Conservation (phyloP, 2,888 invertebrate genomes). For the Galerucella pusilla region DNA sequence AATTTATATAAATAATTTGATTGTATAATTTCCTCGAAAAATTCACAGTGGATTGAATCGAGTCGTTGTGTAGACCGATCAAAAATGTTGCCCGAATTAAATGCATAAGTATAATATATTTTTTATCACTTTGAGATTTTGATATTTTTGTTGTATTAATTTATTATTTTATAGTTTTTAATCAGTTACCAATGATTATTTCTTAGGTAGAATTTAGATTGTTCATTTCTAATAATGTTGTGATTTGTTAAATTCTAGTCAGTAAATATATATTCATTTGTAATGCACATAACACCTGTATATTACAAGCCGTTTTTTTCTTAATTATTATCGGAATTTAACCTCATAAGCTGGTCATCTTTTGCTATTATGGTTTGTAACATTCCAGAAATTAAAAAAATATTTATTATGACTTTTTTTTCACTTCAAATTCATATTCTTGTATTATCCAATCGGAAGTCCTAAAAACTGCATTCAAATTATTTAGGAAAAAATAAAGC, state of each 20-base stretch:
- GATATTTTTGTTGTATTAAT: constrained; percentile 48
- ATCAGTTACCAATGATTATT: constrained; percentile 53
- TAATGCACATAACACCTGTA: constrained; percentile 42
- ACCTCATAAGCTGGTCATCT: constrained; percentile 45
- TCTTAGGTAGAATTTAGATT: constrained; percentile 46
- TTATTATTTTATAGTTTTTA: constrained; percentile 45
- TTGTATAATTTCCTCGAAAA: not conserved
- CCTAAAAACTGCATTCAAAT: not conserved
- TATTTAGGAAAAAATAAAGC: too few species aligned
- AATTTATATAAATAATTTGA: not conserved
- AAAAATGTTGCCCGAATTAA: constrained; percentile 16
- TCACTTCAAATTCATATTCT: constrained; percentile 23
- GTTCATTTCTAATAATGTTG: constrained; percentile 54
- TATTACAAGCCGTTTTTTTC: constrained; percentile 42
- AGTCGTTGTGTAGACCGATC: not conserved
- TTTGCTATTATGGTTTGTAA: constrained; percentile 57
- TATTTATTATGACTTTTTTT: constrained; percentile 56
- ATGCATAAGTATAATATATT: constrained; percentile 22
- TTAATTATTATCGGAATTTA: constrained; percentile 41
- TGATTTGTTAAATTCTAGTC: constrained; percentile 63
- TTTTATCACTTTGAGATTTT: constrained; percentile 47
- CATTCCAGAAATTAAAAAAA: constrained; percentile 63
- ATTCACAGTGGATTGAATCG: not conserved
- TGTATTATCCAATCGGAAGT: not conserved
- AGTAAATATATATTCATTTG: constrained; percentile 50